Evolutionary conservation across 2,113 vertebrate genomes (phyloP), one percentile per base, ranked within the genome.

Genomic region (Electrona antarctica): DNA sequence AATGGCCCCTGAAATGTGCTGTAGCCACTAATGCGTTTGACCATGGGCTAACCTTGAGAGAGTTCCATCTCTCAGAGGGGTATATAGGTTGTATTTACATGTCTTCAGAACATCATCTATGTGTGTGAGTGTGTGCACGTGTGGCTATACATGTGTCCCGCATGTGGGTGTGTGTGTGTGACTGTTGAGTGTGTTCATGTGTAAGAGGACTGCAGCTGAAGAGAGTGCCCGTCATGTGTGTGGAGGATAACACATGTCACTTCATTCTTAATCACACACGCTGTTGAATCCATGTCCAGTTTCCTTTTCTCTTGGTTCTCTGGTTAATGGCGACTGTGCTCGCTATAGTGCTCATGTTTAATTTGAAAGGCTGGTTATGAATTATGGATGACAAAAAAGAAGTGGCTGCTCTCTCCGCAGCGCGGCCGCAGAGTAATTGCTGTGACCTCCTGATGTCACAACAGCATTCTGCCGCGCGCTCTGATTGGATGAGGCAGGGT

Each of bases 341-440:
- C 67, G 49, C 29, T 66, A 52, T 65, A 66, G 62, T 50, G 72
- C 50, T 63, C 45, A 79, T 66, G 51, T 64, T 74, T 76, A 70
- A 76, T 72, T 72, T 80, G 64, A 59, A 70, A 74, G 67, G 59
- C 49, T 60, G 48, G 12, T 0, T 33, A 56, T 80, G 64, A 71
- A 75, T 80, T 67, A 76, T 80, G 74, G 33, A 71, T 77, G 74
- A n/a, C 15, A 56, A 14, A 6, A 56, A 14, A 6, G 14, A 55
- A 48, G 14, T n/a, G 3, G 6, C 49, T 46, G 69, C 52, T 64
- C 68, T 64, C 68, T 76, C 52, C 66, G 54, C 28, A 33, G 55
- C 73, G 70, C 41, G 47, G 33, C 55, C 21, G 61, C 46, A 66
- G 48, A 68, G 65, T 76, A 76, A 80, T 76, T 76, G 73, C 68